Evolutionary conservation across 2,797 vertebrate species (phyloP).

Genomic region (Pipistrellus pipistrellus): DNA sequence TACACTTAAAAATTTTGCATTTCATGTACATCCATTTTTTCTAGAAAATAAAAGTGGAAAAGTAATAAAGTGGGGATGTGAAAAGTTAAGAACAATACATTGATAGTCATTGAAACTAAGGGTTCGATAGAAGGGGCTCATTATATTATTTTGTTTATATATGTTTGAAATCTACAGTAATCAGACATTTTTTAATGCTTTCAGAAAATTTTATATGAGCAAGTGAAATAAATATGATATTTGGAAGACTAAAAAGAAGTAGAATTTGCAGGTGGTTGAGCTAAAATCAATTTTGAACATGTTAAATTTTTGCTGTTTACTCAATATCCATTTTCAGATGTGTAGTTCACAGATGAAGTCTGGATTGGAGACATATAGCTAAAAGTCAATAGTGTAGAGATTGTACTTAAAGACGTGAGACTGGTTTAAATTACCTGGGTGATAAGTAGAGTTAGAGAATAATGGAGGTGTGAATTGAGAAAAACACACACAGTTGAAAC

Average conservation of each 20-base stretch:
- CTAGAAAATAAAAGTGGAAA: not conserved
- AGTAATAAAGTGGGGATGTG: not conserved
- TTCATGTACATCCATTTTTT: slow-evolving; percentile 3
- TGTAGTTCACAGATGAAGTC: not conserved
- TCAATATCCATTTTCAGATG: not conserved
- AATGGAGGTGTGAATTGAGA: not conserved
- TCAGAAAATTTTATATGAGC: not conserved
- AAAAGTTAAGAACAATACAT: not conserved
- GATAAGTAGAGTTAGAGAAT: not conserved
- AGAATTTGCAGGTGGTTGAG: not conserved
- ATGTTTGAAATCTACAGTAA: not conserved
- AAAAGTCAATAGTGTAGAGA: not conserved
- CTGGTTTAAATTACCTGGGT: not conserved
- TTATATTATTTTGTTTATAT: not conserved
- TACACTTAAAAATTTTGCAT: not conserved
- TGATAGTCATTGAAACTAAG: not conserved
- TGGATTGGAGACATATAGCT: not conserved
- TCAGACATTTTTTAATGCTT: not conserved
- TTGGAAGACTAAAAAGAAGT: not conserved
- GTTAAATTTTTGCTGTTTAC: not conserved
- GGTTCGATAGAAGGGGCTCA: not conserved
- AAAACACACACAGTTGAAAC: not conserved
- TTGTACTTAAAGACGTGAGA: not conserved
- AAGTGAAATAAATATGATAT: not conserved
- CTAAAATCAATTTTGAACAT: not conserved